Evolutionary conservation across 2,888 invertebrate genomes (phyloP).

Genomic region (Eumacrocentrus americanus): DNA sequence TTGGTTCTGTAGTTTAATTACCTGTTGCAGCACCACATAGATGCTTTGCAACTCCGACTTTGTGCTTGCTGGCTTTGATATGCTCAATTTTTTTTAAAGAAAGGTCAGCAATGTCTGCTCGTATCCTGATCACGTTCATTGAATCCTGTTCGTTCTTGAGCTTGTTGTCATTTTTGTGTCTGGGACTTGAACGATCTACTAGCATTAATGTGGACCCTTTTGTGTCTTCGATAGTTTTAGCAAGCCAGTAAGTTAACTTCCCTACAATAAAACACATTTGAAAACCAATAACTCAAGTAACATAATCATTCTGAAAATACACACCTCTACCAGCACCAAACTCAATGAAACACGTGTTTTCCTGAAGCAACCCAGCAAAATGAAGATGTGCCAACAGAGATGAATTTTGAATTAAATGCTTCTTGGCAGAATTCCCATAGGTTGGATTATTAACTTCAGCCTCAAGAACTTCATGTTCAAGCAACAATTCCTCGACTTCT

Average conservation of each 20-base stretch:
- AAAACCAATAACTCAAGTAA: neutral
- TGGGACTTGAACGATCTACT: conserved; percentile 79
- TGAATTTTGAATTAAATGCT: conserved; percentile 81
- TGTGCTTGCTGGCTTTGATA: conserved; percentile 59
- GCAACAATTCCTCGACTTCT: conserved; percentile 57
- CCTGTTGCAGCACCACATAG: conserved; percentile 89
- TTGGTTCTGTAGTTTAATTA: conserved; percentile 46
- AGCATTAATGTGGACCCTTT: conserved; percentile 69
- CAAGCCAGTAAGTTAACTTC: conserved; percentile 79
- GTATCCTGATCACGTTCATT: conserved; percentile 67
- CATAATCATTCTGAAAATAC: conserved; percentile 1
- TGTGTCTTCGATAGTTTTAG: conserved; percentile 66
- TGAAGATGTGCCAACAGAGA: conserved; percentile 76
- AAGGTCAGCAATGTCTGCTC: conserved; percentile 84
- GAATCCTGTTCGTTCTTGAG: conserved; percentile 61
- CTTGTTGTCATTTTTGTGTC: conserved; percentile 81
- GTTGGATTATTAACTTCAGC: conserved; percentile 64
- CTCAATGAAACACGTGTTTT: conserved; percentile 78
- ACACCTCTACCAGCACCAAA: conserved; percentile 90
- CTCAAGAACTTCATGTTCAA: conserved; percentile 62
- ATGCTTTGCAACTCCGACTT: conserved; percentile 83
- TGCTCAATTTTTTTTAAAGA: conserved; percentile 66
- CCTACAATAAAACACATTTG: conserved; percentile 62
- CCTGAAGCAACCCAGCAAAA: conserved; percentile 65
- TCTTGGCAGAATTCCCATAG: conserved; percentile 69